Percentiles rank a stretch among this genome's conserved stretches.
phyloP scores from a whole-genome alignment of 2,797 vertebrate genomes.

The Benthosema pterotum region DNA sequence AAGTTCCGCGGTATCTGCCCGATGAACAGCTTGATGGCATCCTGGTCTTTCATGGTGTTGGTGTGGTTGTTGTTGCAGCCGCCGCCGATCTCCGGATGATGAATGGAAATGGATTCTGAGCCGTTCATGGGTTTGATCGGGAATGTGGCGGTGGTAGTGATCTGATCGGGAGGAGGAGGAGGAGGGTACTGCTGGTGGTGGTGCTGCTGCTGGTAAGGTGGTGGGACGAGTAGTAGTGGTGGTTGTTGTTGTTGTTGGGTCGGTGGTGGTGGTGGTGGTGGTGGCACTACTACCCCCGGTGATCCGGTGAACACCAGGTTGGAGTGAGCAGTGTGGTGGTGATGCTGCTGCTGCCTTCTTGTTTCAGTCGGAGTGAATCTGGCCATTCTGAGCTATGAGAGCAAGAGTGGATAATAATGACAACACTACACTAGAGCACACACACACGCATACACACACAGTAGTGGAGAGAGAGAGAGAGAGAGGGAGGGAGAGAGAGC shows the following conservation, averaged over 20 bases:
- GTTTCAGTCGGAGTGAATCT: slow-evolving; percentile 95
- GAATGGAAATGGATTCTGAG: slow-evolving; percentile 88
- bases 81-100: slow-evolving; percentile 89
- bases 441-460: slow-evolving; percentile 34
- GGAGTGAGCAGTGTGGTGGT: slow-evolving; percentile 84
- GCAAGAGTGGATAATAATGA: slow-evolving; percentile 90
- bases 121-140: slow-evolving; percentile 90
- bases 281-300: slow-evolving; percentile 72
- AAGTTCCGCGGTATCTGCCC: slow-evolving; percentile 98
- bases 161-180: too few species aligned
- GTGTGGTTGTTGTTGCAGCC: too few species aligned
- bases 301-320: slow-evolving; percentile 89
- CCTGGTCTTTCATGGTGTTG: slow-evolving; percentile 93
- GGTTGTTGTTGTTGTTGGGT: slow-evolving; percentile 61
- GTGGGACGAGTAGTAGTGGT: slow-evolving; percentile 78
- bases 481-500: slow-evolving; percentile 73
- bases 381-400: slow-evolving; percentile 94
- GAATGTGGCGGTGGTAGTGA: too few species aligned
- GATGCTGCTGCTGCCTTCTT: slow-evolving; percentile 87
- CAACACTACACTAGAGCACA: slow-evolving; percentile 72
- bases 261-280: slow-evolving; percentile 44
- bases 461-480: slow-evolving; percentile 36
- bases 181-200: slow-evolving; percentile 78
- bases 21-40: slow-evolving; percentile 99
- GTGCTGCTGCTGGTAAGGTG: slow-evolving; percentile 67